Percentiles rank a stretch among this genome's conserved stretches.
These are phyloP conservation scores for Microcebus murinus DNA, from an alignment of 2,113 vertebrate species.

Conservation along the genomic window DNA sequence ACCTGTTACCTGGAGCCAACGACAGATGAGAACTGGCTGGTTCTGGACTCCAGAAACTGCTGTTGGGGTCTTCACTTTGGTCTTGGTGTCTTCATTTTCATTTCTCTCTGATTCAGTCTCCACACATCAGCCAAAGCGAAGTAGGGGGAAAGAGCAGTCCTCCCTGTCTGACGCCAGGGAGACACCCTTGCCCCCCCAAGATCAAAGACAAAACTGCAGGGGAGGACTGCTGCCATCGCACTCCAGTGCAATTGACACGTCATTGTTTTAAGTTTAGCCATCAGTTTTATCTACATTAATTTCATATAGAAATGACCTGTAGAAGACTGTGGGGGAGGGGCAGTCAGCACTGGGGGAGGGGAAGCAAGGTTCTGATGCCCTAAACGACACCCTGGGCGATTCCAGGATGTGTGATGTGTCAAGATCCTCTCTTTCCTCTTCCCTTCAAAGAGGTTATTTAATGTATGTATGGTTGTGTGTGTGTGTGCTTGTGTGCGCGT, in stretches of 20 bases:
- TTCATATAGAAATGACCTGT: neutral
- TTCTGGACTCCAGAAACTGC: neutral
- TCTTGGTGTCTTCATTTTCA: neutral
- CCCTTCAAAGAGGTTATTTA: neutral
- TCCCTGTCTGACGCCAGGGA: neutral
- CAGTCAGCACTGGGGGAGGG: neutral
- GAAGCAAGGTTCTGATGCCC: neutral
- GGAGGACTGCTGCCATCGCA: too few relatives aligned
- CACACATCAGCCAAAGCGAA: rapidly evolving
- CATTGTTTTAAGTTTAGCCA: neutral
- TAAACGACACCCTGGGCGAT: neutral
- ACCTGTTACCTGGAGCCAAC: too few relatives aligned
- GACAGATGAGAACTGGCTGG: neutral
- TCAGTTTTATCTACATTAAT: neutral
- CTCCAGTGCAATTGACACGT: rapidly evolving
- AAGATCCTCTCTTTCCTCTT: neutral
- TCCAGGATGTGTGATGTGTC: neutral
- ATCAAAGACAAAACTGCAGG: too few relatives aligned
- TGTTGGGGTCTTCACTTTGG: neutral
- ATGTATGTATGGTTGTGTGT: neutral
- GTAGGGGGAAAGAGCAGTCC: neutral
- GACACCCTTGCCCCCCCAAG: neutral
- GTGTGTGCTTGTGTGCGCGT: neutral
- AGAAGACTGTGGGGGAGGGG: neutral
- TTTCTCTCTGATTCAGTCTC: neutral